These are phyloP conservation scores for Cephus nigrinus DNA, from an alignment of 2,888 invertebrate genomes.

Conservation along the genomic window DNA sequence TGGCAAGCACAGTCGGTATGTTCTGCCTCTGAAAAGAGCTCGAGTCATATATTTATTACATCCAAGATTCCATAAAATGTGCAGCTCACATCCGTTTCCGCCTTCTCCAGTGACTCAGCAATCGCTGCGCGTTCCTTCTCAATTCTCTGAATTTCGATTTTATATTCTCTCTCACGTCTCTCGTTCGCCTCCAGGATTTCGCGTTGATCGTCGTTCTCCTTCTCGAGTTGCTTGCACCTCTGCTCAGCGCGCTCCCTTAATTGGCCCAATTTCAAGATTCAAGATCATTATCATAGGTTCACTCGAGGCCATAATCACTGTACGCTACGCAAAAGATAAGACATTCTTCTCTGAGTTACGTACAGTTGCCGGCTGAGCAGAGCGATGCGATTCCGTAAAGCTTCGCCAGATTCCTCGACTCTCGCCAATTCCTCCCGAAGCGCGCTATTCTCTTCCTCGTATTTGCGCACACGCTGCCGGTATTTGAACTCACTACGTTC, in stretches of 20 bases:
- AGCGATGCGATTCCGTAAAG: conserved; percentile 27
- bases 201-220: conserved; percentile 42
- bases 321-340: background rate
- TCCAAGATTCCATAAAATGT: too few species aligned
- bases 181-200: conserved; percentile 31
- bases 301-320: too few species aligned
- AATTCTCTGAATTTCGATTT: conserved; percentile 29
- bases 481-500: too few species aligned
- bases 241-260: conserved; percentile 35
- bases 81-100: conserved; percentile 32
- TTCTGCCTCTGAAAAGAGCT: conserved; percentile 29
- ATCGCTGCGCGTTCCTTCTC: conserved; percentile 34
- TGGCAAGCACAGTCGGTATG: conserved; percentile 24
- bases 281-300: background rate
- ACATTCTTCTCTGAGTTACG: conserved; percentile 5
- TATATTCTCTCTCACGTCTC: conserved; percentile 29
- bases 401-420: conserved; percentile 34
- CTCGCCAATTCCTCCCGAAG: conserved; percentile 38
- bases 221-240: conserved; percentile 31
- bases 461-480: conserved; percentile 35
- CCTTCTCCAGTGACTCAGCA: conserved; percentile 29
- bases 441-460: conserved; percentile 38
- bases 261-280: conserved; percentile 2
- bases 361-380: conserved; percentile 28
- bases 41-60: too few species aligned